Percentiles rank a stretch among this genome's conserved stretches.
Evolutionary conservation across 2,888 invertebrate genomes (phyloP).

Genomic region (Villa cingulata): DNA sequence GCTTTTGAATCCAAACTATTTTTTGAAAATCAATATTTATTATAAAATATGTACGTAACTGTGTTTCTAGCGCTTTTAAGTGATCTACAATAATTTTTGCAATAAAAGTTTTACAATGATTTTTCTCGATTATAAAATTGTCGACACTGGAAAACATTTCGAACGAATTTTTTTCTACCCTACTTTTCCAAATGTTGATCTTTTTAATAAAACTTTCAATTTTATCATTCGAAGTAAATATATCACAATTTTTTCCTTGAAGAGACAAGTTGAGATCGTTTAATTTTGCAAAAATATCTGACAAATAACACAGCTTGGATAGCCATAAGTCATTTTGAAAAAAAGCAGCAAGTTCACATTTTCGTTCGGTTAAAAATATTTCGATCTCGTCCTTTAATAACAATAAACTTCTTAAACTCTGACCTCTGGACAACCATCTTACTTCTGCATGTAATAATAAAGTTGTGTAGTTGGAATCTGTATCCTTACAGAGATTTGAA

Average conservation of each 20-base stretch:
- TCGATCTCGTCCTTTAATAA: conserved; percentile 16
- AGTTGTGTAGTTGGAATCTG: conserved; percentile 16
- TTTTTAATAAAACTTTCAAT: conserved; percentile 2
- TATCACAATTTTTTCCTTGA: conserved; percentile 2
- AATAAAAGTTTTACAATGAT: conserved; percentile 1
- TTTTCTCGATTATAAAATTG: conserved; percentile 1
- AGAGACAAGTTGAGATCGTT: conserved; percentile 1
- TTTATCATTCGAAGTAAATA: conserved; percentile 2
- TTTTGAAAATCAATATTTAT: neutral
- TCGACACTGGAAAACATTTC: conserved; percentile 1
- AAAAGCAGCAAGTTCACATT: conserved; percentile 11
- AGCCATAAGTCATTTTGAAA: conserved; percentile 2
- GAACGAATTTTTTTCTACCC: conserved; percentile 1
- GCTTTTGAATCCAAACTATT: neutral
- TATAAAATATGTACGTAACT: conserved; percentile 1
- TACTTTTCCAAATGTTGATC: conserved; percentile 1
- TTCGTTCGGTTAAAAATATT: conserved; percentile 17
- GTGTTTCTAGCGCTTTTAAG: conserved; percentile 1
- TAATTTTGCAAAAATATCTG: conserved; percentile 3
- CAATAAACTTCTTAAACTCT: conserved; percentile 15
- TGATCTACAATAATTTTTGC: conserved; percentile 1
- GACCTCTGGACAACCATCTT: conserved; percentile 17
- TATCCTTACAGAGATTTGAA: conserved; percentile 15
- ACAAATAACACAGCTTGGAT: conserved; percentile 4
- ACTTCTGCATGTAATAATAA: conserved; percentile 18